phyloP scores from a whole-genome alignment of 2,797 vertebrate genomes.

The Cetoscarus ocellatus region DNA sequence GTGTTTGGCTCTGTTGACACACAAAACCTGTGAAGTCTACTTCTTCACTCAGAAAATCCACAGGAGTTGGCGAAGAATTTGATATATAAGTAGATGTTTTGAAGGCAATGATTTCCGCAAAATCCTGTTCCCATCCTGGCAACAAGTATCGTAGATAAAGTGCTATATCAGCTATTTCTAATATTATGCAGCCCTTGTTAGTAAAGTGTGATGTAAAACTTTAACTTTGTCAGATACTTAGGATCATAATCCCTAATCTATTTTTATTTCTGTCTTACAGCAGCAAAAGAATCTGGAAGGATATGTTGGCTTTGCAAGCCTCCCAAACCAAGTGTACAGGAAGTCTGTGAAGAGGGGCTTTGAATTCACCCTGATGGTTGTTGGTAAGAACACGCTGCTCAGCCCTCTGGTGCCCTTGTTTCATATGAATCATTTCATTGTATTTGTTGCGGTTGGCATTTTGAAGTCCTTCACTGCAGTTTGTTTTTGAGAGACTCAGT shows the following conservation, averaged over 20 bases:
- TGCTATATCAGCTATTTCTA: too few species aligned
- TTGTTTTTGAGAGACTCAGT: slow-evolving; percentile 32
- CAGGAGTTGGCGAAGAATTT: too few species aligned
- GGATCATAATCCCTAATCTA: slow-evolving; percentile 14
- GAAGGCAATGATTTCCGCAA: too few species aligned
- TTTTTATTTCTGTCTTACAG: slow-evolving; percentile 72
- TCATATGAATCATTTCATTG: slow-evolving; percentile 68
- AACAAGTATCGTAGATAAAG: too few species aligned
- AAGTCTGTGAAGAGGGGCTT: slow-evolving; percentile 99
- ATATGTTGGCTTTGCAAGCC: slow-evolving; percentile 99
- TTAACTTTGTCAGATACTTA: background rate
- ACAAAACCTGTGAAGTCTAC: too few species aligned
- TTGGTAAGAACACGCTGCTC: slow-evolving; percentile 88
- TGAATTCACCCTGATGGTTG: slow-evolving; percentile 99
- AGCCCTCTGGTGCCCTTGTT: slow-evolving; percentile 40
- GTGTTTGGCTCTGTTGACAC: too few species aligned
- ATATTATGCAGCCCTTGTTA: too few species aligned
- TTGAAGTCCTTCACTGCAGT: slow-evolving; percentile 46
- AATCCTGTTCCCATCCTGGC: too few species aligned
- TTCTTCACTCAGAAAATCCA: too few species aligned
- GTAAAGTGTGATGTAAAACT: too few species aligned
- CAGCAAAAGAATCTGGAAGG: slow-evolving; percentile 99
- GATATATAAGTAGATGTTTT: too few species aligned
- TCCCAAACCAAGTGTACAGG: slow-evolving; percentile 99
- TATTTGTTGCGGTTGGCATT: slow-evolving; percentile 55